Conservation (phyloP, 2,797 vertebrate species). For the Eutrigla gurnardus region DNA sequence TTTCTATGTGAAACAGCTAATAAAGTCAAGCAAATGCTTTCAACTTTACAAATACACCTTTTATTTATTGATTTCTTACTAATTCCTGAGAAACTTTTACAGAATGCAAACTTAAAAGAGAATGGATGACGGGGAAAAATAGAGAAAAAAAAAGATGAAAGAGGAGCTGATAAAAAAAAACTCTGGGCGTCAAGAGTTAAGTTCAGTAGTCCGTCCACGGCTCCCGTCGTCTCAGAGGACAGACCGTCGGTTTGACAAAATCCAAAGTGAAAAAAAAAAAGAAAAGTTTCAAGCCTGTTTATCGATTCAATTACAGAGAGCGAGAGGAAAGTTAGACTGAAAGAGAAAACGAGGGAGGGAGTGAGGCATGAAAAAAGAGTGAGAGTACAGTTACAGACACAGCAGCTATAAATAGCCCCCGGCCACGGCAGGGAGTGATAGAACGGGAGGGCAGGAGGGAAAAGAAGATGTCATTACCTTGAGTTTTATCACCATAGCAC, state of each 20-base stretch:
- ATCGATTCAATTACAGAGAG: constrained; percentile 71
- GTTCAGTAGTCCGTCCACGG: constrained; percentile 65
- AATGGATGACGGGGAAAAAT: constrained; percentile 49
- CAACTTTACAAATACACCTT: constrained; percentile 42
- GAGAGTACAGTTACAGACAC: constrained; percentile 55
- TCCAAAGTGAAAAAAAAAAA: constrained; percentile 47
- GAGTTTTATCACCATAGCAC: constrained; percentile 57
- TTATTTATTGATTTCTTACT: neutral
- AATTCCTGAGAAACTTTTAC: constrained; percentile 64
- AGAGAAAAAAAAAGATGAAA: constrained; percentile 52
- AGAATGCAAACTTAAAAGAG: constrained; percentile 75
- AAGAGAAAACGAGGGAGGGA: constrained; percentile 38
- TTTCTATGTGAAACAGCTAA: constrained; percentile 11
- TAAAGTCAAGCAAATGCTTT: constrained; percentile 24
- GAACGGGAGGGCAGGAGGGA: constrained; percentile 63
- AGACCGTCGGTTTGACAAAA: constrained; percentile 55
- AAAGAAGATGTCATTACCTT: constrained; percentile 70
- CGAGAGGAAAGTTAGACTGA: constrained; percentile 20
- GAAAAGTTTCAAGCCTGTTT: constrained; percentile 69
- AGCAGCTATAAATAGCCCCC: constrained; percentile 70
- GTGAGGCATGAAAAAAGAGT: constrained; percentile 39
- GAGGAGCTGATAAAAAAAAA: constrained; percentile 58
- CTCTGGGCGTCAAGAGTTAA: constrained; percentile 53
- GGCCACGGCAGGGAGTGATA: constrained; percentile 53
- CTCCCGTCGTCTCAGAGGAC: constrained; percentile 55